These are phyloP conservation scores for Lates calcarifer DNA, from an alignment of 2,113 vertebrate species.

Conservation along the genomic window DNA sequence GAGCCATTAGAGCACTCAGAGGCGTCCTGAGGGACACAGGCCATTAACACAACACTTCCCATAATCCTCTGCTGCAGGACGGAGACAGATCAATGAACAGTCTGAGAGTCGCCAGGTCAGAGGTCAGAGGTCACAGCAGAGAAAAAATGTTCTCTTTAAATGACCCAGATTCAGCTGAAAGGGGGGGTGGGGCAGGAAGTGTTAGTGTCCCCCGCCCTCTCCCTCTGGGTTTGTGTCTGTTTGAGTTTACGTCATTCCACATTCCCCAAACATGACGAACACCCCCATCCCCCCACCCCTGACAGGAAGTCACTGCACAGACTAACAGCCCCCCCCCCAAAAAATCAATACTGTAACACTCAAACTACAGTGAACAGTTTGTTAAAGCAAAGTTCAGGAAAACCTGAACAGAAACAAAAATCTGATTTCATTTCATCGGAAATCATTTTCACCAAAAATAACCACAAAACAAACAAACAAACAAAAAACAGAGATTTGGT, in stretches of 20 bases:
- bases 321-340: not conserved
- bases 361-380: no score
- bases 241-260: slow-evolving; percentile 5
- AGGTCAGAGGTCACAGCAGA: not conserved
- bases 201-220: not conserved
- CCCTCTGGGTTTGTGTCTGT: slow-evolving; percentile 18
- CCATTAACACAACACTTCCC: slow-evolving; percentile 43
- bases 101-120: not conserved
- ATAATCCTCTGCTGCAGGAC: slow-evolving; percentile 35
- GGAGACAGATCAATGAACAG: slow-evolving; percentile 12
- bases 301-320: no score
- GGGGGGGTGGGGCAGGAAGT: slow-evolving; percentile 8
- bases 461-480: no score
- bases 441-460: no score
- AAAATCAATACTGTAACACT: not conserved
- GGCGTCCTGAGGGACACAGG: slow-evolving; percentile 13
- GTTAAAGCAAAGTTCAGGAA: no score
- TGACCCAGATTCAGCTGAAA: no score
- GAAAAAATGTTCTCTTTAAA: no score
- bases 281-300: not conserved
- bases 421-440: no score
- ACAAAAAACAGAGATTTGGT: no score
- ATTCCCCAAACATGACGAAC: slow-evolving; percentile 33
- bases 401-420: no score
- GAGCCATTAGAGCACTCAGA: slow-evolving; percentile 57